phyloP scores from a whole-genome alignment of 2,888 invertebrate species.

The Escarpia spicata region DNA sequence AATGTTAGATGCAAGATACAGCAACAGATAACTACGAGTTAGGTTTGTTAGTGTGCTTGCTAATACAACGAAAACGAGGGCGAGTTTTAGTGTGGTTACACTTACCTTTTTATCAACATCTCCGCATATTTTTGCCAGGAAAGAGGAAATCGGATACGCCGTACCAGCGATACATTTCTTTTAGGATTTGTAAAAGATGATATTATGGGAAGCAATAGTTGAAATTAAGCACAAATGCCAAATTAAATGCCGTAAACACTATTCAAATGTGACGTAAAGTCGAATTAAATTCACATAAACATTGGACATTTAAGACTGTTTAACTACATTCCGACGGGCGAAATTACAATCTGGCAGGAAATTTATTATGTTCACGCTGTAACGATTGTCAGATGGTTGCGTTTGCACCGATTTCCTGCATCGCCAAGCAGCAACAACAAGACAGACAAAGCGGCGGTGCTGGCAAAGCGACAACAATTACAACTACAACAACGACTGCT shows the following conservation, averaged over 20 bases:
- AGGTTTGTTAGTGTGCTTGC: not conserved
- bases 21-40: not conserved
- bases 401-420: not conserved
- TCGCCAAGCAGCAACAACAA: not conserved
- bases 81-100: not conserved
- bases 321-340: not conserved
- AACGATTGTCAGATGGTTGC: not conserved
- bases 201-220: not conserved
- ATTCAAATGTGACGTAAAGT: not conserved
- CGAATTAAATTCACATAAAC: not conserved
- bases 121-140: not conserved
- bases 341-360: not conserved
- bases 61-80: not conserved
- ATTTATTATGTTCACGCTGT: too few relatives aligned
- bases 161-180: not conserved
- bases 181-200: not conserved
- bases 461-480: not conserved
- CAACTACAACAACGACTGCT: not conserved
- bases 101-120: not conserved
- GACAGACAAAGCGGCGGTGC: not conserved
- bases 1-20: not conserved
- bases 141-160: not conserved
- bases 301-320: not conserved
- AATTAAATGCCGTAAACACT: not conserved
- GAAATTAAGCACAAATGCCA: not conserved